These are phyloP conservation scores for Mylabris sibirica DNA, from an alignment of 2,888 invertebrate species.

Conservation along the genomic window DNA sequence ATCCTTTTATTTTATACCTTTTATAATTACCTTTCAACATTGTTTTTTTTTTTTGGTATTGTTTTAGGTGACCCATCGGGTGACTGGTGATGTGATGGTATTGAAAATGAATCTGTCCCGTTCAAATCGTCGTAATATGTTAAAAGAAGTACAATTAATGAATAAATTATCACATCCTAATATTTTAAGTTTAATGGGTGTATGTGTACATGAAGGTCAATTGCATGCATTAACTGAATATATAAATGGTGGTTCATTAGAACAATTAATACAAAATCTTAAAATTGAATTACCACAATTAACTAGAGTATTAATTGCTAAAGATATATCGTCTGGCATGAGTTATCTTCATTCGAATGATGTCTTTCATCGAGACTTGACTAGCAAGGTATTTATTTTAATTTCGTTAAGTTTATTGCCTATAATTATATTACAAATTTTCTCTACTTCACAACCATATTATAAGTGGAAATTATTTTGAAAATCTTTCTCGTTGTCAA, in stretches of 20 bases:
- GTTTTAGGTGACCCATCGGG: conserved; percentile 89
- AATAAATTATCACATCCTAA: conserved; percentile 94
- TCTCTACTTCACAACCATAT: no score
- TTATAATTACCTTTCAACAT: no score
- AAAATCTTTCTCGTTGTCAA: no score
- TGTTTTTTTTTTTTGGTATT: conserved; percentile 16
- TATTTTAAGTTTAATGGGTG: conserved; percentile 94
- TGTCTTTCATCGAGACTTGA: conserved; percentile 94
- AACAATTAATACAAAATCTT: conserved; percentile 84
- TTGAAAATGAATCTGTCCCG: conserved; percentile 95
- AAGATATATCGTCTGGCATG: conserved; percentile 91
- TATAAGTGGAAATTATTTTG: no score
- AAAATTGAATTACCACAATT: conserved; percentile 78
- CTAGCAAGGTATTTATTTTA: conserved; percentile 78
- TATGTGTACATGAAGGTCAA: conserved; percentile 95
- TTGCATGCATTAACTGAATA: conserved; percentile 95
- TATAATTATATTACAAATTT: no score
- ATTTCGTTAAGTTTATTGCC: no score
- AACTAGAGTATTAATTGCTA: conserved; percentile 81
- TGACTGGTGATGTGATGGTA: conserved; percentile 94
- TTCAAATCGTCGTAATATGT: conserved; percentile 94
- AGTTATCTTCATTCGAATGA: conserved; percentile 91
- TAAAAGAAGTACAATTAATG: conserved; percentile 96
- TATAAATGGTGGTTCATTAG: conserved; percentile 93
- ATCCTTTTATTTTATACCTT: no score